A percentile compares a stretch with the other conserved stretches of the same genome.
Conservation (phyloP, 2,113 vertebrate species). For the Nothocercus nigrocapillus region DNA sequence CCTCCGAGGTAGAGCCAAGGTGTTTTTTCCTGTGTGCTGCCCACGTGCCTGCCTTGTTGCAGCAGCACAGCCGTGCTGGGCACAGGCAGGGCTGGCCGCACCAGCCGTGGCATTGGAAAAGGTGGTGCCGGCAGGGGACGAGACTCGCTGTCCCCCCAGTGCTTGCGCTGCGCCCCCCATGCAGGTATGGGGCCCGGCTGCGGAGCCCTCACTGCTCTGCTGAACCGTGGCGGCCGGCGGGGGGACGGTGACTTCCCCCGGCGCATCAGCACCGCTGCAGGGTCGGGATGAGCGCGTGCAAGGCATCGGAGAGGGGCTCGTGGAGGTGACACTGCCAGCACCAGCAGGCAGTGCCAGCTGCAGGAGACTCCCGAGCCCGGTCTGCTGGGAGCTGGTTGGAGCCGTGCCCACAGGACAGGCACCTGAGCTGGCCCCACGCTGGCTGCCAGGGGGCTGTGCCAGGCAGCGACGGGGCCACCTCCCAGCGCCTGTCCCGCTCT, state of each 20-base stretch:
- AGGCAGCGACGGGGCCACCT: background rate
- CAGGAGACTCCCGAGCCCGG: background rate
- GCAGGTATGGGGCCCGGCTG: background rate
- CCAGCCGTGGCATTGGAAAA: background rate
- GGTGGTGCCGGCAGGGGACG: background rate
- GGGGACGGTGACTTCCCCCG: background rate
- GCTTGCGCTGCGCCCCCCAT: rapidly evolving
- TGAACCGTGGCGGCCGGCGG: background rate
- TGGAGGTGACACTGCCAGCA: background rate
- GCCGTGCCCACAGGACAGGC: background rate
- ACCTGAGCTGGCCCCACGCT: background rate
- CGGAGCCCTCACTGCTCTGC: rapidly evolving
- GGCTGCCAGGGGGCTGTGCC: background rate
- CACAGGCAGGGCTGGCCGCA: background rate
- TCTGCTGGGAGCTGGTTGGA: background rate
- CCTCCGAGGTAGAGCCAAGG: rapidly evolving
- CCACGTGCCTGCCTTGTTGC: rapidly evolving
- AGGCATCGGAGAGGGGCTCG: background rate
- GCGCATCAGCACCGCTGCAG: background rate
- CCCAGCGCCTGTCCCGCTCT: too few relatives aligned
- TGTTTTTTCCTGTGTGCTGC: background rate
- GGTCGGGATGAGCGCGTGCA: background rate
- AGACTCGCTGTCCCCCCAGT: background rate
- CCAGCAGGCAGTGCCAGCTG: background rate
- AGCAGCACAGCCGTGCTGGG: background rate